These are phyloP conservation scores for Chrysogorgia sp. DNA, from an alignment of 92 coral and sea anemone genomes.

Conservation along the genomic window DNA sequence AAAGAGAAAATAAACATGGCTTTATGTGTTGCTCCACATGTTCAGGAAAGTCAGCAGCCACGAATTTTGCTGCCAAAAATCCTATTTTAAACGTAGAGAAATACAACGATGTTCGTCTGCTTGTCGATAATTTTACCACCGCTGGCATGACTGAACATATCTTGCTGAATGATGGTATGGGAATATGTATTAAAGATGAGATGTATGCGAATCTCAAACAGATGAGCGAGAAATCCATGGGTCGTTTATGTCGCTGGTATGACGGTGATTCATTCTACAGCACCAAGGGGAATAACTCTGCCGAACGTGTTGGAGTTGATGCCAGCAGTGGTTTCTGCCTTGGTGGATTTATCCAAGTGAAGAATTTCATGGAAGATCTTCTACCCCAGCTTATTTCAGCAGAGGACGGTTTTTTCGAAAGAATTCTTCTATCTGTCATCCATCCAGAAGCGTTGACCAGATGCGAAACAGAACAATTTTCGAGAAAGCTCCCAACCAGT, in stretches of 20 bases:
- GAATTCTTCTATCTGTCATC: conserved; percentile 16
- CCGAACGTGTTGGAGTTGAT: conserved; percentile 24
- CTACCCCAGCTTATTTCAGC: conserved; percentile 29
- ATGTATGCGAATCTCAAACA: conserved; percentile 30
- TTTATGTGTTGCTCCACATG: conserved; percentile 17
- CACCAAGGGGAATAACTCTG: conserved; percentile 40
- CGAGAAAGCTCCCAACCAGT: background rate
- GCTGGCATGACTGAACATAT: conserved; percentile 40
- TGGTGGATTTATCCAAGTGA: conserved; percentile 35
- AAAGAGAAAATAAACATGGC: conserved; percentile 14
- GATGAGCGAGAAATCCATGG: conserved; percentile 34
- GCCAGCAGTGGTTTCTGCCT: conserved; percentile 33
- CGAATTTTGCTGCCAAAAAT: conserved; percentile 1
- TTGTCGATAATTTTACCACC: conserved; percentile 31
- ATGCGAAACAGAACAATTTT: conserved; percentile 11
- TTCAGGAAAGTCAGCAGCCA: conserved; percentile 31
- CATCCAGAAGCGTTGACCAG: conserved; percentile 18
- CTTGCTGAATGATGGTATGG: conserved; percentile 19
- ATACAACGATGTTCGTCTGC: conserved; percentile 16
- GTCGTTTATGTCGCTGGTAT: conserved; percentile 35
- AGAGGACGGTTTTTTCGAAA: background rate
- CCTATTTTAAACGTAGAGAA: conserved; percentile 13
- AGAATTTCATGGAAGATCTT: conserved; percentile 37
- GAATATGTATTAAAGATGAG: conserved; percentile 39
- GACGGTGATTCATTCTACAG: conserved; percentile 36